Percentiles rank a stretch among this genome's conserved stretches.
phyloP scores from a whole-genome alignment of 2,797 vertebrate genomes.

The Mycteria americana region DNA sequence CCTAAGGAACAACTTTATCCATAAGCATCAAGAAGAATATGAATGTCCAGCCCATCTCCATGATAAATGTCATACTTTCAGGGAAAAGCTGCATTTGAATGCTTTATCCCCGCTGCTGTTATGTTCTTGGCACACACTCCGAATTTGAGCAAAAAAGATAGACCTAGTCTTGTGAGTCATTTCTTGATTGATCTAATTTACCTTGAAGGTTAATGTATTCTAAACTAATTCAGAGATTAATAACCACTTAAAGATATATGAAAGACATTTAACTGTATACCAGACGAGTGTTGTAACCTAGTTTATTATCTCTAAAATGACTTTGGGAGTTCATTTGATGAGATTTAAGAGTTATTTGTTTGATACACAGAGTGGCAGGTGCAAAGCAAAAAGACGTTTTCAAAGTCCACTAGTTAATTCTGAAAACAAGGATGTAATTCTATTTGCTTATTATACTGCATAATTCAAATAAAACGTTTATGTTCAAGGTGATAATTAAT shows the following conservation, averaged over 20 bases:
- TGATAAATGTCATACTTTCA: neutral
- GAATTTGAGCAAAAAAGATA: slow-evolving; percentile 38
- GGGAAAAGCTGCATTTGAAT: neutral
- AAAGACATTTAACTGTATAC: slow-evolving; percentile 68
- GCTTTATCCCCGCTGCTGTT: neutral
- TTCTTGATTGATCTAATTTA: slow-evolving; percentile 78
- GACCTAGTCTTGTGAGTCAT: slow-evolving; percentile 56
- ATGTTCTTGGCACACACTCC: neutral
- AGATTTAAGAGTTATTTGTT: slow-evolving; percentile 60
- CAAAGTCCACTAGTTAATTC: slow-evolving; percentile 31
- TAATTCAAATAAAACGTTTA: slow-evolving; percentile 42
- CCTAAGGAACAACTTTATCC: neutral
- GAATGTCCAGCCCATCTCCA: neutral
- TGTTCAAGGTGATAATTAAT: slow-evolving; percentile 51
- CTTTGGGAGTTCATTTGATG: slow-evolving; percentile 63
- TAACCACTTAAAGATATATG: slow-evolving; percentile 78
- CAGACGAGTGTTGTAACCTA: slow-evolving; percentile 51
- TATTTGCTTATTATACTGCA: slow-evolving; percentile 11
- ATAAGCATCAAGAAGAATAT: neutral
- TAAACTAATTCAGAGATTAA: slow-evolving; percentile 78
- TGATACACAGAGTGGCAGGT: slow-evolving; percentile 14
- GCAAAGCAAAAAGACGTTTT: neutral
- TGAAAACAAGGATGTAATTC: slow-evolving; percentile 36
- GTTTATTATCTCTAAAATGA: slow-evolving; percentile 64
- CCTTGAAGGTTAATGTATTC: slow-evolving; percentile 83